Evolutionary conservation across 2,888 invertebrate genomes (phyloP).

Genomic region (Salpingus planirostris): DNA sequence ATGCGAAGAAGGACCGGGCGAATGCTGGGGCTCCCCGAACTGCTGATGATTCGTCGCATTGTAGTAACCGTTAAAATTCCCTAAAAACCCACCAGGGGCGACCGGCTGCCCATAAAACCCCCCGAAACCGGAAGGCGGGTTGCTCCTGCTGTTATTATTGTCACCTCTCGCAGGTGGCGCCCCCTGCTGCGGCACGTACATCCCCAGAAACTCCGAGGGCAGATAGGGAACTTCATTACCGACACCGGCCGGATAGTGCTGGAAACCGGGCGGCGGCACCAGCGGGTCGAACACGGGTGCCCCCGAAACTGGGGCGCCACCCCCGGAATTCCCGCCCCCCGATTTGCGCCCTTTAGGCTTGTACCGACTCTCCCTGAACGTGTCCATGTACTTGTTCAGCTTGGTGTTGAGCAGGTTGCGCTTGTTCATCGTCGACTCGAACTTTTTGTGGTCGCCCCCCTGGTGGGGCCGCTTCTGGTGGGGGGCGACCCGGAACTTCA

Average conservation of each 20-base stretch:
- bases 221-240: no score
- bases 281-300: constrained; percentile 9
- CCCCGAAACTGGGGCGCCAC: constrained; percentile 1
- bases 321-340: background rate
- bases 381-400: constrained; percentile 12
- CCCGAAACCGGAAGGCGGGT: no score
- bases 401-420: constrained; percentile 32
- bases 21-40: no score
- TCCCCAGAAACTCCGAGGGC: no score
- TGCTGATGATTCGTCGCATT: no score
- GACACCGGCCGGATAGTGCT: constrained; percentile 7
- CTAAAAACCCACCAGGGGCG: no score
- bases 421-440: constrained; percentile 37
- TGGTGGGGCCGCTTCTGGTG: background rate
- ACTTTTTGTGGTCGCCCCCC: constrained; percentile 23
- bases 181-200: no score
- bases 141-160: no score
- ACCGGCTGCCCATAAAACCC: no score
- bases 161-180: no score
- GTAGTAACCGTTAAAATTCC: no score
- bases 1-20: no score
- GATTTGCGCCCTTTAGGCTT: constrained; percentile 6
- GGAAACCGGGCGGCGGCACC: constrained; percentile 13
- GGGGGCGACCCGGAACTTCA: background rate
- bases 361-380: constrained; percentile 8